Evolutionary conservation across 2,113 vertebrate genomes (phyloP).

Genomic region (Myocastor coypus): DNA sequence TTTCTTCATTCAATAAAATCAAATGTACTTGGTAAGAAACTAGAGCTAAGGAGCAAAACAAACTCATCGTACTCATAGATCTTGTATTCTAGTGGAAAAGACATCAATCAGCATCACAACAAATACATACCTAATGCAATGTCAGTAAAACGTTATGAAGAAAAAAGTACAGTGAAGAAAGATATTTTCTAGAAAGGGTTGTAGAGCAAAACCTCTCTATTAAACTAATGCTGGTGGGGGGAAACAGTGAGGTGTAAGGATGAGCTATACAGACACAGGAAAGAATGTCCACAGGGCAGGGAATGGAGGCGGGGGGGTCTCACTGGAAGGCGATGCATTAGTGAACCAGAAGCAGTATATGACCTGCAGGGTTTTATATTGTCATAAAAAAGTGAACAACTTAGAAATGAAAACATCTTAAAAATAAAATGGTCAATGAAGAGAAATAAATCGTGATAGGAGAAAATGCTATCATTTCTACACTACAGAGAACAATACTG

Average conservation of each 20-base stretch:
- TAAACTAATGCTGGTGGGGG: background rate
- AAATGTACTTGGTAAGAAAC: background rate
- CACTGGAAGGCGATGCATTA: background rate
- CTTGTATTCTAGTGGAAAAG: conserved; percentile 21
- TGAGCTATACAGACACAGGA: background rate
- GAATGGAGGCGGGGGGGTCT: background rate
- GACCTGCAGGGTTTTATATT: background rate
- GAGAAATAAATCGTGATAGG: background rate
- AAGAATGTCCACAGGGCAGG: background rate
- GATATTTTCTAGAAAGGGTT: conserved; percentile 7
- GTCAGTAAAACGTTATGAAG: background rate
- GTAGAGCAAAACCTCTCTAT: background rate
- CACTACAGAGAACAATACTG: background rate
- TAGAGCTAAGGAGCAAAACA: background rate
- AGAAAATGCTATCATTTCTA: conserved; percentile 13
- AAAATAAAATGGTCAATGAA: conserved; percentile 28
- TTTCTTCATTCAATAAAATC: background rate
- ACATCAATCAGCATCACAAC: conserved; percentile 1
- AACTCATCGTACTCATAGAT: background rate
- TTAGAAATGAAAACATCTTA: background rate
- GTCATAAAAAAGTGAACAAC: background rate
- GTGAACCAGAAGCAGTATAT: background rate
- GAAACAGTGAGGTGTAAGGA: background rate
- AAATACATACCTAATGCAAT: background rate
- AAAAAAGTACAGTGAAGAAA: conserved; percentile 6